Percentiles rank a stretch among this genome's conserved stretches.
These are phyloP conservation scores for Andrena fulva DNA, from an alignment of 2,888 invertebrate species.

Conservation along the genomic window DNA sequence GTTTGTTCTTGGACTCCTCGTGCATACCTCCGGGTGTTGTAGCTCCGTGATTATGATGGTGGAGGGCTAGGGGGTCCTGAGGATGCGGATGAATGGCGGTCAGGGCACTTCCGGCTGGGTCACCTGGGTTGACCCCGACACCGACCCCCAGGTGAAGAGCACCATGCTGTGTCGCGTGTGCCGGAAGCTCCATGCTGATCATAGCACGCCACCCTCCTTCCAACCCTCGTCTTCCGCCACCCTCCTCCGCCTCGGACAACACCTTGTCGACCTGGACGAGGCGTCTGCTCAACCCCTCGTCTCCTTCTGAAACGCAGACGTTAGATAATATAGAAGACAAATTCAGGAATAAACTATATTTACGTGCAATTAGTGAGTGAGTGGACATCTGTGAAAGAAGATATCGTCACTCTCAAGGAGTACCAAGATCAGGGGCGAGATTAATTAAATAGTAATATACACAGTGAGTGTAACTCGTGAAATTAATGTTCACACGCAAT, in stretches of 20 bases:
- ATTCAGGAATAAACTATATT: too few relatives aligned
- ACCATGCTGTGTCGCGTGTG: constrained; percentile 82
- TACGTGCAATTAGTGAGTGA: too few relatives aligned
- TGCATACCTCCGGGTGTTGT: constrained; percentile 83
- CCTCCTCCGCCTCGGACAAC: constrained; percentile 75
- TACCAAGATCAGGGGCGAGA: too few relatives aligned
- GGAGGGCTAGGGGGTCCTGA: constrained; percentile 81
- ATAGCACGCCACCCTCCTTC: constrained; percentile 82
- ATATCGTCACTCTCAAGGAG: too few relatives aligned
- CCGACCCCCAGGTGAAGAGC: constrained; percentile 81
- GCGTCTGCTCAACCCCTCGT: constrained; percentile 70
- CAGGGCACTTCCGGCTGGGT: constrained; percentile 80
- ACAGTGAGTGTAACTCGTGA: too few relatives aligned
- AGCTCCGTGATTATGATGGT: constrained; percentile 81
- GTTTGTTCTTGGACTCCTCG: constrained; percentile 83
- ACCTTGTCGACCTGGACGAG: constrained; percentile 78
- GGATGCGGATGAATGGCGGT: constrained; percentile 82
- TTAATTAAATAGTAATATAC: too few relatives aligned
- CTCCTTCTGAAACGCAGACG: constrained; percentile 41
- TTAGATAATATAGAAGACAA: background rate
- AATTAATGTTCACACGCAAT: too few relatives aligned
- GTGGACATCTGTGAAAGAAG: too few relatives aligned
- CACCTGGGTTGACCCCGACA: constrained; percentile 80
- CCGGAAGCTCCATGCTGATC: constrained; percentile 84
- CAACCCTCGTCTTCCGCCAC: constrained; percentile 76